phyloP scores from a whole-genome alignment of 2,113 vertebrate species.

The Lipotes vexillifer region DNA sequence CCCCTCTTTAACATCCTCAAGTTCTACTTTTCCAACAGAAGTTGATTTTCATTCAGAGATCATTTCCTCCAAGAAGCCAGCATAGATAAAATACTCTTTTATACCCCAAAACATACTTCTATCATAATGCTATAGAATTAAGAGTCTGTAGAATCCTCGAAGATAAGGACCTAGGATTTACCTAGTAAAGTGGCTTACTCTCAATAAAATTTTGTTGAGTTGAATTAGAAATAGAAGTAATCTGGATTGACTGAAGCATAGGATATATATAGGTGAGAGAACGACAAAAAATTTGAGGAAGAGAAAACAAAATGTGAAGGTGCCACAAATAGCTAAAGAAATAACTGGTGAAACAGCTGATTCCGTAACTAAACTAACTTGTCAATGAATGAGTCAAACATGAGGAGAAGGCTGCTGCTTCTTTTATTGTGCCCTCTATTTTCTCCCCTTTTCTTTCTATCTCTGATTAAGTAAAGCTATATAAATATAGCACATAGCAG shows the following conservation, averaged over 20 bases:
- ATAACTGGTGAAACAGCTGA: slow-evolving; percentile 33
- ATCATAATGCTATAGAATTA: not conserved
- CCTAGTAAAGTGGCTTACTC: not conserved
- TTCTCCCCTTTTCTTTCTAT: not conserved
- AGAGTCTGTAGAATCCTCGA: not conserved
- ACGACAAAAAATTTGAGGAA: not conserved
- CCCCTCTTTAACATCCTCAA: not conserved
- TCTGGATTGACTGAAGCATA: not conserved
- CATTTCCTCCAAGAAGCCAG: not conserved
- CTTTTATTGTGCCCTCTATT: not conserved
- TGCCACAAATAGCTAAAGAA: not conserved
- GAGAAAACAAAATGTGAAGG: slow-evolving; percentile 29
- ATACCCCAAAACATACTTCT: not conserved
- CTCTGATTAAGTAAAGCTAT: not conserved
- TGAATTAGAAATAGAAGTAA: slow-evolving; percentile 14
- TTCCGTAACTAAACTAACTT: slow-evolving; percentile 19
- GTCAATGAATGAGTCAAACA: slow-evolving; percentile 3
- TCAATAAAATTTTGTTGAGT: not conserved
- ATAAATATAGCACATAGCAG: not conserved
- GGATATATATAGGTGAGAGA: not conserved
- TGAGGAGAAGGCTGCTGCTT: not conserved
- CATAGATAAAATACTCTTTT: not conserved
- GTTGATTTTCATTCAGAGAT: not conserved
- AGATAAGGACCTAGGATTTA: not conserved
- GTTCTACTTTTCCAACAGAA: not conserved